Base-by-base conservation (phyloP, 2,113 vertebrate species). In the Spilogale gracilis region DNA sequence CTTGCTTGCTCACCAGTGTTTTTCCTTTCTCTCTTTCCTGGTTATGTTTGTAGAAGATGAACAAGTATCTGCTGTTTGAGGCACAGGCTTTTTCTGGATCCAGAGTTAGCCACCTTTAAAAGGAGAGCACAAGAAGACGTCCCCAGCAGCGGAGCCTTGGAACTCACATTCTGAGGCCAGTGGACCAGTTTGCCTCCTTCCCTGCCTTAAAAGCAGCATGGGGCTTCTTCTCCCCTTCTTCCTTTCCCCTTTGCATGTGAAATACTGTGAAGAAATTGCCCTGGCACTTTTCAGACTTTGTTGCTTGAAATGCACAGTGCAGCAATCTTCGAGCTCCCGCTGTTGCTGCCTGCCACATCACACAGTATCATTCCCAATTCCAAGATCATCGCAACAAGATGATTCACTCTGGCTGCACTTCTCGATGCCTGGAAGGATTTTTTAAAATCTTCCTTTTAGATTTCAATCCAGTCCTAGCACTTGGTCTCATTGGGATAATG, bases 151-250 rank as follows among this genome's bases (percentile, higher is more conserved):
- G 98, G 99, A 98, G 99, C 99, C 98, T 98, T 98, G 98, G 98
- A 98, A 99, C 98, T 98, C 98, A 97, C 97, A 96, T 97, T 97
- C 98, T 98, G 98, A 99, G 98, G 99, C 98, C 98, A 98, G 99
- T 99, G 99, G 99, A 99, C 98, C 98, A 98, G 97, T 99, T 99
- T 99, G 98, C 99, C 99, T 99, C 99, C 99, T 99, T 99, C 99
- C 99, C 99, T 99, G 99, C 99, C 99, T 99, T 99, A 99, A 97
- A 99, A 99, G 99, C 99, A 99, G 99, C 99, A 99, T 98, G 98
- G 99, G 99, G 99, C 99, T 99, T 99, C 98, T 99, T 98, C 98
- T 97, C 98, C 98, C 98, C 94, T 97, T 97, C 94, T 56, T 94
- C 98, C 98, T 95, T 97, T 97, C 98, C 98, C 98, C 98, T 96